These are phyloP conservation scores for Spea multiplicata DNA, from an alignment of 2,113 vertebrate species.

Conservation along the genomic window DNA sequence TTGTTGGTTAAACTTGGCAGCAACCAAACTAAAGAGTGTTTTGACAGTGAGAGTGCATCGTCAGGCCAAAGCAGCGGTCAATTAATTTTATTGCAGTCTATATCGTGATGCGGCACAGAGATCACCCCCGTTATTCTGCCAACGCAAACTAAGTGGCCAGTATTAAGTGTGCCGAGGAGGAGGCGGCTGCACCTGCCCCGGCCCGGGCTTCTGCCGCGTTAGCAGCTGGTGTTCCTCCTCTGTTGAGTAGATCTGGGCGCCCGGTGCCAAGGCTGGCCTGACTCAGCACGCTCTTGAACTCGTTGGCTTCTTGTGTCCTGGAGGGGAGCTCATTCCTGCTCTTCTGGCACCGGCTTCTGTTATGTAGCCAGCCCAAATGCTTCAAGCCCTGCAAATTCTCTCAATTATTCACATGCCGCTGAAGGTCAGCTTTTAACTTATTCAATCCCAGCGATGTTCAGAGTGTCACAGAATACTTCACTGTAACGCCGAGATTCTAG, in stretches of 20 bases:
- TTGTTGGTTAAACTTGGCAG: no score
- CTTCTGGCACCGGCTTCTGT: slow-evolving; percentile 7
- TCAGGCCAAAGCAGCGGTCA: no score
- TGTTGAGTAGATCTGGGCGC: slow-evolving; percentile 9
- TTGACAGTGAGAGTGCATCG: no score
- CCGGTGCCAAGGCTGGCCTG: slow-evolving; percentile 11
- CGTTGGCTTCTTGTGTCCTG: slow-evolving; percentile 2
- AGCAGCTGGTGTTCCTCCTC: slow-evolving; percentile 13
- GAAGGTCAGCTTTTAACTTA: no score
- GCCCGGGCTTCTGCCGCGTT: slow-evolving; percentile 2
- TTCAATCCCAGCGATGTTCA: no score
- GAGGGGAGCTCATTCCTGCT: background rate
- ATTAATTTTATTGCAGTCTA: no score
- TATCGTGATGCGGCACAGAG: no score
- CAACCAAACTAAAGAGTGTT: no score
- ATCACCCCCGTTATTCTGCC: no score
- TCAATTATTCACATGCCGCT: slow-evolving; percentile 14
- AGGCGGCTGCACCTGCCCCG: slow-evolving; percentile 1
- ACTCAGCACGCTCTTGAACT: slow-evolving; percentile 2
- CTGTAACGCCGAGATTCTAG: no score
- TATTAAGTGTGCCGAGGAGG: background rate
- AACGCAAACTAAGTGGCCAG: slow-evolving; percentile 1
- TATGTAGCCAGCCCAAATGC: slow-evolving; percentile 20
- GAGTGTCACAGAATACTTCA: no score
- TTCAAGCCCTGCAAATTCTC: background rate